Evolutionary conservation across 2,888 invertebrate genomes (phyloP).

Genomic region (Drosophila prostipennis): DNA sequence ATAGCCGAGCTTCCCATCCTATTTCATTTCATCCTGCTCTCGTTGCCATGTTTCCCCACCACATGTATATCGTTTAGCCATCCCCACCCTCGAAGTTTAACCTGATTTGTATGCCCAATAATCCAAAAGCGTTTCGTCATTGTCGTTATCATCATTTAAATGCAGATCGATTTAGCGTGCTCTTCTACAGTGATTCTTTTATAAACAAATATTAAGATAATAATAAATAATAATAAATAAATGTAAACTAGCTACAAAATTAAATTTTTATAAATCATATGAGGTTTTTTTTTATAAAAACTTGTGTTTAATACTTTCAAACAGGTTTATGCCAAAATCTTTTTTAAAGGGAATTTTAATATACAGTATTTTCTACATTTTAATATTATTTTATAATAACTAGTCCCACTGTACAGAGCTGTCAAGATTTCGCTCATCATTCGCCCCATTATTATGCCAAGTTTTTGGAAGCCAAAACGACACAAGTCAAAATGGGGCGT

Average conservation of each 20-base stretch:
- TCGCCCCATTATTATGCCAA: slow-evolving; percentile 40
- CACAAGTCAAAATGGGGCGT: slow-evolving; percentile 28
- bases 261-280: no score
- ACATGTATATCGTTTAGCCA: background rate
- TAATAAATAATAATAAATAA: no score
- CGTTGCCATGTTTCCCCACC: slow-evolving; percentile 17
- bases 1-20: slow-evolving; percentile 3
- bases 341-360: no score
- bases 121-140: slow-evolving; percentile 30
- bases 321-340: no score
- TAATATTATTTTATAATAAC: background rate
- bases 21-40: background rate
- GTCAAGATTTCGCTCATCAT: slow-evolving; percentile 44
- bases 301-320: no score
- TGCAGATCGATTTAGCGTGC: slow-evolving; percentile 39
- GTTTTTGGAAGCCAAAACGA: slow-evolving; percentile 17
- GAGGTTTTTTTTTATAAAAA: no score
- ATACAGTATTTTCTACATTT: accelerated
- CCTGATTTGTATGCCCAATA: slow-evolving; percentile 40
- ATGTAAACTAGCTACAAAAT: no score
- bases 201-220: no score
- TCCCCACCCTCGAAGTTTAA: background rate
- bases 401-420: slow-evolving; percentile 9
- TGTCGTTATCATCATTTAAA: slow-evolving; percentile 39
- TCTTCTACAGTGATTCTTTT: background rate